Evolutionary conservation across 2,888 invertebrate species (phyloP), one percentile per base, ranked within the genome.

Genomic region (Sycophila texana): DNA sequence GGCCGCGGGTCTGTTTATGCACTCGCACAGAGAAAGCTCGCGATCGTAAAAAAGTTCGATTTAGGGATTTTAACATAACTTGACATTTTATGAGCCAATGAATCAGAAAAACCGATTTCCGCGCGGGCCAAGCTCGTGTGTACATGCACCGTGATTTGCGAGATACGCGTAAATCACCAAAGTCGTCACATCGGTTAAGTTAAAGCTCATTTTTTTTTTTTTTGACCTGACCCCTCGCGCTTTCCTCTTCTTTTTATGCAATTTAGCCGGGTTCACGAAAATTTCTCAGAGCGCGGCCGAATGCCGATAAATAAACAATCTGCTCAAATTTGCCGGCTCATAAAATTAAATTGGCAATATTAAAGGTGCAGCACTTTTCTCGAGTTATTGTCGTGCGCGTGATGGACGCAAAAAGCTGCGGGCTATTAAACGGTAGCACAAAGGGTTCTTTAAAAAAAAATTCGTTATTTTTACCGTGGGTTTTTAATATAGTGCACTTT

Each of bases 41-140:
- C 68, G 66, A 76, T 81, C 81, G 74, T 79, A 79, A 82, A 82
- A 82, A 82, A 79, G 74, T 82, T 82, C 79, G 79, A 82, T 82
- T 82, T 80, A 82, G 67, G 70, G 72, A 79, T 82, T 82, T 82
- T 82, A 82, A 82, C 76, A 79, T 74, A 77, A 80, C 75, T 65
- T 68, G 81, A 80, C 77, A 71, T 55, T 82, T 82, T 82, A 82
- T 80, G 81, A 82, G 22, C 77, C 79, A 77, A 77, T 82, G 81
- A 82, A 82, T 82, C 81, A 82, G 79, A 81, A 77, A 75, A 79
- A 75, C 77, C 79, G 81, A 82, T 82, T 74, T 80, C 72, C 77
- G 74, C 61, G 61, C 70, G 47, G 79, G 26, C 60, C 74, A 53
- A 61, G 70, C 60, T 49, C 60, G 20, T 75, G 72, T 67, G 68